Evolutionary conservation across 2,113 vertebrate genomes (phyloP), one percentile per base, ranked within the genome.

Genomic region (Leucoraja erinaceus): DNA sequence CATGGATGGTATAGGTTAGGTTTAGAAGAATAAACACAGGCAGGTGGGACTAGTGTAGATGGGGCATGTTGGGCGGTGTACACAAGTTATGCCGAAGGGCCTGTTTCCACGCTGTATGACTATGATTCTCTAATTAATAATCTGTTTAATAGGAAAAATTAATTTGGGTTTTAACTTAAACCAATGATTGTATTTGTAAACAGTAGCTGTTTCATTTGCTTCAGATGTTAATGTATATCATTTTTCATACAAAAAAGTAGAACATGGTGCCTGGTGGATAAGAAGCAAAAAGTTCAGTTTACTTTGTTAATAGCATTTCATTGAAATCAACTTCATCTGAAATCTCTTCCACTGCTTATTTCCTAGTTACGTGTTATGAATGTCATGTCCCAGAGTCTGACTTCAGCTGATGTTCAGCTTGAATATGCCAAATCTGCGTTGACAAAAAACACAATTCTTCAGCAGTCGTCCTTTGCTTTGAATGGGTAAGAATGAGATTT

Each of bases 321-420:
- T 16, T 12, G 56, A 88, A 47, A 88, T 91, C 72, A 72, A 1
- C 33, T 54, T 14, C 33, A 61, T 7, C 78, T 66, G 9, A 11
- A 47, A 47, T 47, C 38, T 47, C 6, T 93, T 18, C 77, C 54
- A 72, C 3, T 92, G 0, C 33, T 18, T 92, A 93, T 94, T 94
- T 93, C 93, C 0, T 94, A 99, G 99, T 97, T 99, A 47, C 98
- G 97, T 79, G 97, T 99, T 93, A 98, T 98, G 3, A 96, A 98
- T 66, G 97, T 98, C 93, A 96, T 99, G 95, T 99, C 98, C 56
- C 98, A 98, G 93, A 96, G 97, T 33, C 95, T 99, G 95, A 95
- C 95, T 93, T 96, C 97, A n/a, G 98, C 98, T 94, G 96, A 95
- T 92, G 98, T 99, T 86, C 96, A 96, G 93, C 95, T 99, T 0